phyloP scores from a whole-genome alignment of 2,113 vertebrate genomes.

The Nothobranchius kuhntae region DNA sequence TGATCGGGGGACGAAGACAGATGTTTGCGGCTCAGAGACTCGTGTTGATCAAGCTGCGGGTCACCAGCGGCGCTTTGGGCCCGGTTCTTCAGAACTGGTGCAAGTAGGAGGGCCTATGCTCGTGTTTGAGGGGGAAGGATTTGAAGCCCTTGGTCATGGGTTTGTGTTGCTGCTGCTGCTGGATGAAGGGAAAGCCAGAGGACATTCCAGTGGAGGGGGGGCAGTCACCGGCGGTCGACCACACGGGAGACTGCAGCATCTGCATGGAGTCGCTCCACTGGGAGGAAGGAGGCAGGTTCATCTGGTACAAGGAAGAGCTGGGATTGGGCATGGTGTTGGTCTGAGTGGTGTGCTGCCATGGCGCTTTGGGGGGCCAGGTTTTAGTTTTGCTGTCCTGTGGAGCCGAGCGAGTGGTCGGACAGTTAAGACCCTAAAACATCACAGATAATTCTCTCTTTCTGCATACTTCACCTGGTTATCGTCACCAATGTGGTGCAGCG shows the following conservation, averaged over 20 bases:
- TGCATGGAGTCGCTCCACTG: constrained; percentile 97
- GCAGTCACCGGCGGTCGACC: constrained; percentile 90
- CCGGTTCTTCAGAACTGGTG: constrained; percentile 88
- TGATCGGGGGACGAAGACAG: constrained; percentile 49
- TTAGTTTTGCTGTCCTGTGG: constrained; percentile 97
- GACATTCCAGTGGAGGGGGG: constrained; percentile 80
- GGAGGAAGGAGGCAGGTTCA: constrained; percentile 86
- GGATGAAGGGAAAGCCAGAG: constrained; percentile 85
- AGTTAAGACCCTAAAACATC: neutral
- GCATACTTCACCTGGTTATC: constrained; percentile 87
- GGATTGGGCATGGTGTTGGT: constrained; percentile 86
- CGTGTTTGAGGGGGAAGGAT: constrained; percentile 93
- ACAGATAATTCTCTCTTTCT: neutral
- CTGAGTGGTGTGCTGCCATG: constrained; percentile 91
- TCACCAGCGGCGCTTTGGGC: constrained; percentile 23
- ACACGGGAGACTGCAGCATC: constrained; percentile 92
- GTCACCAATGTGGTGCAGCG: constrained; percentile 86
- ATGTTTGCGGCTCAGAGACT: constrained; percentile 41
- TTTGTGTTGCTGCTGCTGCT: constrained; percentile 86
- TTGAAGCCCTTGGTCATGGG: constrained; percentile 95
- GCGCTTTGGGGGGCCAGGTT: constrained; percentile 98
- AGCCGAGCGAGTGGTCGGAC: neutral
- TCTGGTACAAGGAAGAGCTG: constrained; percentile 87
- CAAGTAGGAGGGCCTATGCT: constrained; percentile 93
- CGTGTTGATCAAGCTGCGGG: constrained; percentile 39